Percentiles rank a stretch among this genome's conserved stretches.
phyloP scores from a whole-genome alignment of 2,888 invertebrate species.

The Acanthosepion esculentum region DNA sequence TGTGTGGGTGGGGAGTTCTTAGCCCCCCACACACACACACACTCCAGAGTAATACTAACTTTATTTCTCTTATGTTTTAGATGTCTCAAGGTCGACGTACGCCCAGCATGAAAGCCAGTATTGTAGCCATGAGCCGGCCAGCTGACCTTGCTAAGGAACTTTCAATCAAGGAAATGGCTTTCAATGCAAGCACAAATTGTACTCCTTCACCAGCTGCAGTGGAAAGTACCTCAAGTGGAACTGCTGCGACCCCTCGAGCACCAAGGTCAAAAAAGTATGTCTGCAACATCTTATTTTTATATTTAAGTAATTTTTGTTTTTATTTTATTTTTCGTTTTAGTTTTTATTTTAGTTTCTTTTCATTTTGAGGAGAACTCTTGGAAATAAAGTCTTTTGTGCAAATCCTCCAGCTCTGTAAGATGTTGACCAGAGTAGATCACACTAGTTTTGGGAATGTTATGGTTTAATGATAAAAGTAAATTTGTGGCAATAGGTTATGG shows the following conservation, averaged over 20 bases:
- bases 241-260: conserved; percentile 57
- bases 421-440: too few species aligned
- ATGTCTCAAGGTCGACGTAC: conserved; percentile 96
- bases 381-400: too few species aligned
- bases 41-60: background rate
- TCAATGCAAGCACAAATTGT: conserved; percentile 60
- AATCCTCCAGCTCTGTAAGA: too few species aligned
- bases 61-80: conserved; percentile 63
- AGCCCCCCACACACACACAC: too few species aligned
- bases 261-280: conserved; percentile 71
- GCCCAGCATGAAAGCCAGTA: conserved; percentile 94
- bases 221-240: conserved; percentile 51
- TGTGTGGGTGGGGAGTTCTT: background rate
- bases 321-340: background rate
- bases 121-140: conserved; percentile 82
- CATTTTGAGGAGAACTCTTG: background rate
- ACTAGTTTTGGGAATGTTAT: too few species aligned
- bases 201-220: conserved; percentile 57
- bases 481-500: too few species aligned
- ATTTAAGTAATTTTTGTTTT: background rate
- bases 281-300: background rate
- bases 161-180: conserved; percentile 59
- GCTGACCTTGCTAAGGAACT: conserved; percentile 70
- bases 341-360: background rate
- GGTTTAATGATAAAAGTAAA: too few species aligned